Percentiles rank a stretch among this genome's conserved stretches.
Evolutionary conservation across 2,888 invertebrate species (phyloP).

Genomic region (Watsonalla binaria): DNA sequence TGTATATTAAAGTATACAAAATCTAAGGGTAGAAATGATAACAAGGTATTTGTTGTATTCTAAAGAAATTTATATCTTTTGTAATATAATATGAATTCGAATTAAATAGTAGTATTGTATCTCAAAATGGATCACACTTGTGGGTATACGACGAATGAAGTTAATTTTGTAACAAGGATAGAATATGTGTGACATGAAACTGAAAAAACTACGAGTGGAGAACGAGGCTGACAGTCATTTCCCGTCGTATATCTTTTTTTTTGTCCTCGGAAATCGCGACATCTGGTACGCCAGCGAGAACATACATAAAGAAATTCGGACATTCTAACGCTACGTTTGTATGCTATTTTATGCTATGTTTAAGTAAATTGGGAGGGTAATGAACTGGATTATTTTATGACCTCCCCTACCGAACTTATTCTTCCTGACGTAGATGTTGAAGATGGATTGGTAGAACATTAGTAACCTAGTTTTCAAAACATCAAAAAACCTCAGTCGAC

Average conservation of each 20-base stretch:
- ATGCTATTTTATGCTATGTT: neutral
- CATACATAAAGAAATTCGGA: conserved; percentile 33
- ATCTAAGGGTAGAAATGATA: too few relatives aligned
- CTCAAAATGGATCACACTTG: too few relatives aligned
- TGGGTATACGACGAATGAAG: neutral
- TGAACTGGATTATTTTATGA: neutral
- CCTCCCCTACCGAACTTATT: neutral
- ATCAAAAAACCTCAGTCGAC: too few relatives aligned
- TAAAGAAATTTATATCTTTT: too few relatives aligned
- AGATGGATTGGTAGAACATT: too few relatives aligned
- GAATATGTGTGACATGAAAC: conserved; percentile 22
- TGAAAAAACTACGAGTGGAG: conserved; percentile 58
- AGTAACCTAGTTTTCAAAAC: too few relatives aligned
- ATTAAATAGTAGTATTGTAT: too few relatives aligned
- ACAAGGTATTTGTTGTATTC: too few relatives aligned
- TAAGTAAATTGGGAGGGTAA: too few relatives aligned
- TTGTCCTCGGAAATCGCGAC: conserved; percentile 64
- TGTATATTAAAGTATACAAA: too few relatives aligned
- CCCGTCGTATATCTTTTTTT: conserved; percentile 66
- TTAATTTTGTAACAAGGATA: conserved; percentile 15
- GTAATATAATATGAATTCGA: too few relatives aligned
- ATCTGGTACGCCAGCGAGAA: conserved; percentile 51
- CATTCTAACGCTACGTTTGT: conserved; percentile 12
- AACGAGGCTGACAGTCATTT: conserved; percentile 63
- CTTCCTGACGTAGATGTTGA: neutral